phyloP scores from a whole-genome alignment of 2,797 vertebrate species.

The Carduelis carduelis region DNA sequence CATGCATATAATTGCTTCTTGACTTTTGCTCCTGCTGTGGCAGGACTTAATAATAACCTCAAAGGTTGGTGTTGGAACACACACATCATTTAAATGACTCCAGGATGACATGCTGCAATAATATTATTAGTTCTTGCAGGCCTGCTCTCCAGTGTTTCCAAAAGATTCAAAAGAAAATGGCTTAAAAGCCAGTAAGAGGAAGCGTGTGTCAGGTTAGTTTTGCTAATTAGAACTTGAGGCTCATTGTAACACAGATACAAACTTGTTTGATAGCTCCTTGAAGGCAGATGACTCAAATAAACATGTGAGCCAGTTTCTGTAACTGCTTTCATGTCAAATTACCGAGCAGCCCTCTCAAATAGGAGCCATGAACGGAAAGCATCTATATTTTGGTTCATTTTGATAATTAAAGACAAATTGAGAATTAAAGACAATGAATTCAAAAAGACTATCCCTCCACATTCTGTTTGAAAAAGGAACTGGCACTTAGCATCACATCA shows the following conservation, averaged over 20 bases:
- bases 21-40: slow-evolving; percentile 76
- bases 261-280: slow-evolving; percentile 32
- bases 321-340: slow-evolving; percentile 38
- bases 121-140: slow-evolving; percentile 11
- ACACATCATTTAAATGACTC: slow-evolving; percentile 44
- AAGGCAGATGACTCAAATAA: slow-evolving; percentile 50
- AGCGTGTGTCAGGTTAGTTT: slow-evolving; percentile 37
- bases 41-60: slow-evolving; percentile 56
- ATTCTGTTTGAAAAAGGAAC: neutral
- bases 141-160: neutral
- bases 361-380: neutral
- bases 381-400: slow-evolving; percentile 35
- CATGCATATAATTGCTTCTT: slow-evolving; percentile 94
- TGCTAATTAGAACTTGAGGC: slow-evolving; percentile 48
- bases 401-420: slow-evolving; percentile 49
- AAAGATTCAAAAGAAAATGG: slow-evolving; percentile 27
- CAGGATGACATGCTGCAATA: slow-evolving; percentile 16
- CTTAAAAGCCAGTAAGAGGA: slow-evolving; percentile 25
- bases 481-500: neutral
- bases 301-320: neutral
- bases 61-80: slow-evolving; percentile 46
- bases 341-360: slow-evolving; percentile 3
- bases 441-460: neutral
- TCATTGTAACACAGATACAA: neutral
- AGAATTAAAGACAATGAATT: slow-evolving; percentile 27